phyloP scores from a whole-genome alignment of 2,113 vertebrate genomes.

The Paralichthys olivaceus region DNA sequence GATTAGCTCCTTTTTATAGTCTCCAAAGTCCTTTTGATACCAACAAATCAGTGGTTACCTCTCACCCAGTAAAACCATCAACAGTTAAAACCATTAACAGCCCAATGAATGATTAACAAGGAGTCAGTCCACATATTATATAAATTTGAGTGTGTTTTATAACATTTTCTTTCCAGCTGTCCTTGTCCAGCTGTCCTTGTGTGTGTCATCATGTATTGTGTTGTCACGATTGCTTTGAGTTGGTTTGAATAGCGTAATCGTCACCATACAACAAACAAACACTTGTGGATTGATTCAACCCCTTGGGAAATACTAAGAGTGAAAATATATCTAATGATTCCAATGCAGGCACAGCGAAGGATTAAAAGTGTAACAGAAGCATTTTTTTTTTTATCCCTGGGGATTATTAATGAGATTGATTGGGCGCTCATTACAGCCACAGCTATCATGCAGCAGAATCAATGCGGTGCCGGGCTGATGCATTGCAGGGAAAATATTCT shows the following conservation, averaged over 20 bases:
- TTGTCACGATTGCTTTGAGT: constrained; percentile 7
- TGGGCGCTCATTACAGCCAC: constrained; percentile 3
- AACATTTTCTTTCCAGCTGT: background rate
- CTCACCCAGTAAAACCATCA: constrained; percentile 16
- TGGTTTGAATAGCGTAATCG: constrained; percentile 28
- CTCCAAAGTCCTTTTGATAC: background rate
- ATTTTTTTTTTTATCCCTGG: background rate
- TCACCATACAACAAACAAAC: constrained; percentile 2
- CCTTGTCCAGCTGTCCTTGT: background rate
- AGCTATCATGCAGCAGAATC: constrained; percentile 12
- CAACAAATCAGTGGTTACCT: background rate
- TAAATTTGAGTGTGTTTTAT: background rate
- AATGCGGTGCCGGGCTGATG: constrained; percentile 8
- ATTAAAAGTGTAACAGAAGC: background rate
- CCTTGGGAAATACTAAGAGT: background rate
- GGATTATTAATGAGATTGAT: constrained; percentile 22
- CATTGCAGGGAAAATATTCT: constrained; percentile 26
- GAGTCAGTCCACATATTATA: background rate
- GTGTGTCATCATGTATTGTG: constrained; percentile 11
- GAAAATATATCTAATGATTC: background rate
- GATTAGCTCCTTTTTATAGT: background rate
- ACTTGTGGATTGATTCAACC: background rate
- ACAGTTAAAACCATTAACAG: constrained; percentile 21
- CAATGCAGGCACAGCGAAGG: background rate
- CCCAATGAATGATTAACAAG: constrained; percentile 10